Evolutionary conservation across 2,888 invertebrate genomes (phyloP).

Genomic region (Tipula lateralis): DNA sequence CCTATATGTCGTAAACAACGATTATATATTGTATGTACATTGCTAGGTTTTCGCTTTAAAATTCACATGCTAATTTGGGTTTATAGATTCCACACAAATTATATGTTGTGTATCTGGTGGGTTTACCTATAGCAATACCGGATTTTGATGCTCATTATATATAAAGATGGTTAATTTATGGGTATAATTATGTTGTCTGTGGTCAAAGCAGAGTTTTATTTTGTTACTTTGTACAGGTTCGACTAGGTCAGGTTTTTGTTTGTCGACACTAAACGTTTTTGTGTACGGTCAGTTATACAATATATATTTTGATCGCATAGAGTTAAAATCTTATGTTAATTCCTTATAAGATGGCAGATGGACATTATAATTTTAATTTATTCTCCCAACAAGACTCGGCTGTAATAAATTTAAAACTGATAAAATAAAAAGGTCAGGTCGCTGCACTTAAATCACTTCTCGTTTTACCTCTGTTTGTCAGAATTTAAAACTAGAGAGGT

Average conservation of each 20-base stretch:
- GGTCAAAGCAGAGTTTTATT: neutral
- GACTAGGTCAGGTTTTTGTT: neutral
- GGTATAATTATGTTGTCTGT: neutral
- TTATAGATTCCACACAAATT: neutral
- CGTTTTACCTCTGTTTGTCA: no score
- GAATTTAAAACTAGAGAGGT: no score
- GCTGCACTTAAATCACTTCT: no score
- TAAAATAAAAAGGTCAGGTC: no score
- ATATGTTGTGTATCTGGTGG: neutral
- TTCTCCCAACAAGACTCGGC: no score
- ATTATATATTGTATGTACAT: neutral
- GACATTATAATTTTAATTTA: no score
- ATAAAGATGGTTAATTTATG: neutral
- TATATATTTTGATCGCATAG: no score
- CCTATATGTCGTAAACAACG: neutral
- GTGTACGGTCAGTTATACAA: neutral
- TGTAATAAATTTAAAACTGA: no score
- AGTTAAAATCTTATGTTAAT: no score
- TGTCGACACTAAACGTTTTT: neutral
- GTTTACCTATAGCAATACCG: neutral
- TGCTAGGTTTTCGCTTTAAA: neutral
- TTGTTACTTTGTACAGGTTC: neutral
- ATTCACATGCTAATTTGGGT: neutral
- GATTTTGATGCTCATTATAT: neutral
- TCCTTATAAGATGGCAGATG: no score